These are phyloP conservation scores for Charanyca ferruginea DNA, from an alignment of 2,888 invertebrate genomes.

Conservation along the genomic window DNA sequence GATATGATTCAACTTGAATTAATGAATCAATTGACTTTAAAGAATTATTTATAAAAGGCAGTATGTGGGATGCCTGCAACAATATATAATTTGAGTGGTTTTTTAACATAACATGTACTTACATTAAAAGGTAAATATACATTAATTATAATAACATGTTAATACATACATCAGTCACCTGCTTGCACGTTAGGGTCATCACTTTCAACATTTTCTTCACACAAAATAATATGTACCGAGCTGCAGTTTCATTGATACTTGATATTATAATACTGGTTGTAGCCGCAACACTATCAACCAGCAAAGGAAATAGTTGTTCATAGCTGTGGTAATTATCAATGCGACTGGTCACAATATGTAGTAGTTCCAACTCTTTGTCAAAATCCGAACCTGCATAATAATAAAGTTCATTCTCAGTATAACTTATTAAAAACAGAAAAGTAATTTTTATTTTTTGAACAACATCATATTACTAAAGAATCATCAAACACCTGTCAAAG, in stretches of 20 bases:
- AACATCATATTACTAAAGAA: constrained; percentile 87
- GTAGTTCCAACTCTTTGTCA: constrained; percentile 63
- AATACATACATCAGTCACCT: constrained; percentile 64
- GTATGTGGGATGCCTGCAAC: constrained; percentile 65
- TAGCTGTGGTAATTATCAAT: constrained; percentile 64
- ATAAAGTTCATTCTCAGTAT: constrained; percentile 11
- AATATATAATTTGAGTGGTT: constrained; percentile 8
- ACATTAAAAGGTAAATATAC: background rate
- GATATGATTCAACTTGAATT: constrained; percentile 66
- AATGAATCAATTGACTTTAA: constrained; percentile 65
- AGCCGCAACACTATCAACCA: constrained; percentile 69
- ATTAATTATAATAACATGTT: background rate
- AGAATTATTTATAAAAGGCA: constrained; percentile 61
- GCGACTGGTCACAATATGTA: constrained; percentile 62
- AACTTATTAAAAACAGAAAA: background rate
- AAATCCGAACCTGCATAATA: constrained; percentile 58
- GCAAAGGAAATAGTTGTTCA: constrained; percentile 63
- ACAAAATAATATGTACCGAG: constrained; percentile 65
- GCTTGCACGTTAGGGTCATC: constrained; percentile 56
- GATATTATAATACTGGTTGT: constrained; percentile 63
- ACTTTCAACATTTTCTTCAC: constrained; percentile 70
- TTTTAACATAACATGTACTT: background rate
- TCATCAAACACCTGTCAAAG: constrained; percentile 79
- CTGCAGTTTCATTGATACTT: constrained; percentile 54
- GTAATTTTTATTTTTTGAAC: constrained; percentile 50